Evolutionary conservation across 1,140 invertebrate genomes (phyloP).

Genomic region (Cephus cinctus): DNA sequence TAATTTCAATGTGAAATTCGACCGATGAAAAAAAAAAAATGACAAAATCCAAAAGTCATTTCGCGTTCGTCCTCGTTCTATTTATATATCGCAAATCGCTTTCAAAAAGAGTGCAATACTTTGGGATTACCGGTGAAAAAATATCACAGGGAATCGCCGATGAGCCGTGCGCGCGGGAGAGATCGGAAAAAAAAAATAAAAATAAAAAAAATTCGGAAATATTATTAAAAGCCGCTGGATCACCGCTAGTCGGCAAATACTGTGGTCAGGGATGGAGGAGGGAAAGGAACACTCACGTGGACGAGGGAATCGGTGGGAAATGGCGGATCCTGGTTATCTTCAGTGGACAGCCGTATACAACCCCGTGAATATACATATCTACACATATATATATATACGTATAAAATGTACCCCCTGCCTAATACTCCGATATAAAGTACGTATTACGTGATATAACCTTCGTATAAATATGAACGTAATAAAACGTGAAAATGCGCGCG

Average conservation of each 20-base stretch:
- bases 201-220: conserved; percentile 33
- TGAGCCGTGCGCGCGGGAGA: conserved; percentile 2
- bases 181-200: neutral
- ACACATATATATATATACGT: neutral
- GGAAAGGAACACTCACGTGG: no score
- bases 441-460: conserved; percentile 21
- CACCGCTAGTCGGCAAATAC: conserved; percentile 10
- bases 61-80: conserved; percentile 30
- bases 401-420: neutral
- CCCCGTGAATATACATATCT: no score
- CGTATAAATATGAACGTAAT: no score
- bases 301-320: conserved; percentile 14
- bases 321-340: conserved; percentile 30
- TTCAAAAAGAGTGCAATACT: conserved; percentile 42
- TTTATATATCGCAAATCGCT: conserved; percentile 46
- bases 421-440: conserved; percentile 22
- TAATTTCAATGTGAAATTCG: no score
- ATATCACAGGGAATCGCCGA: conserved; percentile 19
- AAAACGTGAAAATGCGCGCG: no score
- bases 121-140: conserved; percentile 38
- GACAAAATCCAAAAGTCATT: conserved; percentile 35
- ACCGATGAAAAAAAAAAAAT: no score
- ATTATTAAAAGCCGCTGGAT: conserved; percentile 37
- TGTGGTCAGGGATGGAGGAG: conserved; percentile 2
- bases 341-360: conserved; percentile 29